These are phyloP conservation scores for Cryptophagus acutangulus DNA, from an alignment of 2,888 invertebrate genomes.

Conservation along the genomic window DNA sequence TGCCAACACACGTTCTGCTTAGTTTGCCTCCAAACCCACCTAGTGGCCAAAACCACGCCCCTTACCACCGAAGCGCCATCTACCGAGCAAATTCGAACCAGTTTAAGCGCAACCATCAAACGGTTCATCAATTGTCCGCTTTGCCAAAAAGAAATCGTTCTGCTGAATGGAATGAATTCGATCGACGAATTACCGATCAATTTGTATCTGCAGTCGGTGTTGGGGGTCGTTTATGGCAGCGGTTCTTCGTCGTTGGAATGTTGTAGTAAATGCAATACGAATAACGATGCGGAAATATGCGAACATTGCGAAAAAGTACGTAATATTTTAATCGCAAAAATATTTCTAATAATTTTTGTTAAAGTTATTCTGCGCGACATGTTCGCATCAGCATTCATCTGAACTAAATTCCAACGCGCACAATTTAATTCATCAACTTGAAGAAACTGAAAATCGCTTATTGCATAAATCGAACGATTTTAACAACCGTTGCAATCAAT, in stretches of 20 bases:
- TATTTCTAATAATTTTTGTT: conserved; percentile 28
- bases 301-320: conserved; percentile 59
- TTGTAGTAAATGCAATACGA: conserved; percentile 46
- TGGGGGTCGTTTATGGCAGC: conserved; percentile 47
- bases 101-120: conserved; percentile 17
- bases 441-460: conserved; percentile 51
- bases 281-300: conserved; percentile 44
- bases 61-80: not conserved
- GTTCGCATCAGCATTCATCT: conserved; percentile 57
- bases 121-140: conserved; percentile 53
- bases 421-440: conserved; percentile 53
- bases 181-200: conserved; percentile 61
- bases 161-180: conserved; percentile 51
- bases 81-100: conserved; percentile 13
- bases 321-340: conserved; percentile 1
- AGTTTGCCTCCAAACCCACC: conserved; percentile 54
- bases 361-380: conserved; percentile 59
- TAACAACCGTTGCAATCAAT: conserved; percentile 54
- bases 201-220: conserved; percentile 60
- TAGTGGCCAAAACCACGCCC: conserved; percentile 23
- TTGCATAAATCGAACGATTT: conserved; percentile 56
- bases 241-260: conserved; percentile 23
- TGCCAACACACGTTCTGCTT: conserved; percentile 66
- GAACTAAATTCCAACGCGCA: conserved; percentile 56
- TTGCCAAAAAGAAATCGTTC: conserved; percentile 51